phyloP scores from a whole-genome alignment of 1,140 invertebrate genomes.

The Sminthurinus signatus region DNA sequence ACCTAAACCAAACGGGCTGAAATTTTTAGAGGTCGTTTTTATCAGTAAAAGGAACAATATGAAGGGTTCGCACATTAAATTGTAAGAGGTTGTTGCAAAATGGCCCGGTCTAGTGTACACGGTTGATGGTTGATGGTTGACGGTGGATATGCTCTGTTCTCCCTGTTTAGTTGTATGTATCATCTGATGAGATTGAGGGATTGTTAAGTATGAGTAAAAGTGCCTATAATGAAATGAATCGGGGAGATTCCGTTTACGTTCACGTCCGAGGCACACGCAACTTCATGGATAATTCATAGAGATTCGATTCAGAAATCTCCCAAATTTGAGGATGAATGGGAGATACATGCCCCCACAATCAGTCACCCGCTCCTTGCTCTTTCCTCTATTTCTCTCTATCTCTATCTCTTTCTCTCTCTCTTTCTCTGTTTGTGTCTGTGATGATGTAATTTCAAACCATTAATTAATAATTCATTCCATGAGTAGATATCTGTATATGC shows the following conservation, averaged over 20 bases:
- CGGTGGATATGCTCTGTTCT: no score
- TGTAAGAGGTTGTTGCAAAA: no score
- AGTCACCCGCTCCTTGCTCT: slow-evolving; percentile 28
- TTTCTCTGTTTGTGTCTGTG: no score
- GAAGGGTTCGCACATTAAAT: no score
- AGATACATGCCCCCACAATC: slow-evolving; percentile 17
- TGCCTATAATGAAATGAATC: slow-evolving; percentile 30
- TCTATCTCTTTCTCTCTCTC: slow-evolving; percentile 5
- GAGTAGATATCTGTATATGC: background rate
- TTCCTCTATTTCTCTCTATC: background rate
- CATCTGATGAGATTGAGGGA: background rate
- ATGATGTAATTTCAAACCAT: slow-evolving; percentile 35
- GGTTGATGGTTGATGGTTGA: no score
- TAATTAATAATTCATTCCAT: slow-evolving; percentile 36
- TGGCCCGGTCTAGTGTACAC: no score
- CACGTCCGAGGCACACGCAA: slow-evolving; percentile 36
- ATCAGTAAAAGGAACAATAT: no score
- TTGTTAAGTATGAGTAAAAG: slow-evolving; percentile 1
- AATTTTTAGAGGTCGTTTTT: no score
- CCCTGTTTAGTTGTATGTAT: no score
- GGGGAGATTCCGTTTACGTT: slow-evolving; percentile 27
- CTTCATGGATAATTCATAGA: slow-evolving; percentile 33
- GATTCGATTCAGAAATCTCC: slow-evolving; percentile 23
- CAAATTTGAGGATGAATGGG: slow-evolving; percentile 17
- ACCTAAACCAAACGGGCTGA: no score